Evolutionary conservation across 1,140 invertebrate species (phyloP).

Genomic region (Atta cephalotes): DNA sequence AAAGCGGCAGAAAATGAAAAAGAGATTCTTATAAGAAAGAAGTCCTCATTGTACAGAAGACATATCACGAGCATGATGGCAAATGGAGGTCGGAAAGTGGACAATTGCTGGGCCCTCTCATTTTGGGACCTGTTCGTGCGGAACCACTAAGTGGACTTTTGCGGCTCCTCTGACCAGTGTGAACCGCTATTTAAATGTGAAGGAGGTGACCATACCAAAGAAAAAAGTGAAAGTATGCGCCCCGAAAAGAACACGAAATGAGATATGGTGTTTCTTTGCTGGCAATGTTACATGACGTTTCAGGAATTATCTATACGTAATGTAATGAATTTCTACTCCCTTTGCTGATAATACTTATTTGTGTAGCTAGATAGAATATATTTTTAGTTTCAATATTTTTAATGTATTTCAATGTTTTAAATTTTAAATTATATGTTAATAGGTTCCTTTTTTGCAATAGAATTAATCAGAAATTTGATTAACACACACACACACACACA

Average conservation of each 20-base stretch:
- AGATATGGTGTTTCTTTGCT: constrained; percentile 12
- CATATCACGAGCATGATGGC: constrained; percentile 75
- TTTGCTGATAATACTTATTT: background rate
- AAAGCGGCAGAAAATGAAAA: constrained; percentile 17
- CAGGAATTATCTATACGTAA: background rate
- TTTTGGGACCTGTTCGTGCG: constrained; percentile 69
- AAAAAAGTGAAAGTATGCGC: constrained; percentile 57
- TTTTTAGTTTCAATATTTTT: too few species aligned
- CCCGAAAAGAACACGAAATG: constrained; percentile 18
- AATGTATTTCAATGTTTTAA: too few species aligned
- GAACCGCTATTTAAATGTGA: constrained; percentile 67
- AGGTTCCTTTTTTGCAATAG: too few species aligned
- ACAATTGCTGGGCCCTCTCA: constrained; percentile 64
- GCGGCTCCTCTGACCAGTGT: constrained; percentile 64
- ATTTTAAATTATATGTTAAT: too few species aligned
- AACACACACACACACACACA: background rate
- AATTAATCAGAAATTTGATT: background rate
- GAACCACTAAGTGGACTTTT: constrained; percentile 74
- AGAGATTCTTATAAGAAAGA: constrained; percentile 58
- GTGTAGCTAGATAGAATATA: background rate
- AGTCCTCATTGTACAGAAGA: constrained; percentile 62
- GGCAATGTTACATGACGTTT: background rate
- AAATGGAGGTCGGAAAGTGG: constrained; percentile 67
- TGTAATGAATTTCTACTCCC: background rate
- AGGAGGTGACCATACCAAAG: constrained; percentile 46